Base-by-base conservation (phyloP, 2,888 invertebrate genomes). In the Bimastos eiseni region DNA sequence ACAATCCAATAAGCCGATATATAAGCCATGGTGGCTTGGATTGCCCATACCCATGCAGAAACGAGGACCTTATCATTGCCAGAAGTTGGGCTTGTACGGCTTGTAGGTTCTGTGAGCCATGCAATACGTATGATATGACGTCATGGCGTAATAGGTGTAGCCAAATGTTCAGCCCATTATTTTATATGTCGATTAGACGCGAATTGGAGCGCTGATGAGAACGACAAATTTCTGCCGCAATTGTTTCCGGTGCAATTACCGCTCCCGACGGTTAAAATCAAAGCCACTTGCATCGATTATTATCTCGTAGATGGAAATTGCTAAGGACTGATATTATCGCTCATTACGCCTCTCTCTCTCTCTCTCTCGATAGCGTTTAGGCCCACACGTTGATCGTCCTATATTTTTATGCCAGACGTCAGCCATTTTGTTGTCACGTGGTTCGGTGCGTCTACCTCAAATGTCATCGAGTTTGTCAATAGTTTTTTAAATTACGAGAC, bases 211-310 rank as follows among this genome's bases (percentile, higher is more conserved):
- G 70, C n/a, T n/a, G 70, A 70, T 70, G 70, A 70, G 70, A 70
- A 70, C 30, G 70, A n/a, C 70, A 70, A 70, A 70, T 70, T 70
- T 70, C 70, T 1, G 4, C 4, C 30, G 70, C 70, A 70, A 70
- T 70, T 70, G 70, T 70, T 70, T 70, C 70, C 70, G 70, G 70
- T 70, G 70, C 70, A n/a, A 70, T 70, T 70, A 70, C 70, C n/a
- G 30, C n/a, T 30, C n/a, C 70, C 70, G 70, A 70, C 70, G 30
- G 70, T 2, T 70, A n/a, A 70, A 70, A 70, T 70, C 70, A 70
- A 70, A 70, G 70, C n/a, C 70, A 8, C 70, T 70, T 70, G 70
- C 4, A 70, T 70, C 70, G 70, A 70, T 70, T 70, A 70, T 70
- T 70, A 70, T 70, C 70, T 70, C 70, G n/a, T 30, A 13, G 55